Conservation (phyloP, 2,113 vertebrate genomes). For the Hystrix brachyura region DNA sequence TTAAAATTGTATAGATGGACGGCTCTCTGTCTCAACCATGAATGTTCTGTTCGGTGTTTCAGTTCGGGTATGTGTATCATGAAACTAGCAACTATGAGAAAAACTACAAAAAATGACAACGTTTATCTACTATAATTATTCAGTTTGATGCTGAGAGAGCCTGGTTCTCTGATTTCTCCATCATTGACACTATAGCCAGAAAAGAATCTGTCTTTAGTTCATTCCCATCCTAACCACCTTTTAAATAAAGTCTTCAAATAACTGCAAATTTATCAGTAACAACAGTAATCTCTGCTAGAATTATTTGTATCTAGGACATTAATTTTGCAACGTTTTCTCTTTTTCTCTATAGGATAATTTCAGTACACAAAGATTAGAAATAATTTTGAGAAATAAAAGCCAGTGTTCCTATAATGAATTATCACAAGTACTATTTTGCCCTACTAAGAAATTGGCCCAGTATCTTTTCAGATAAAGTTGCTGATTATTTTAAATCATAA, state of each 20-base stretch:
- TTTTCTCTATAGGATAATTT: not conserved
- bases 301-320: not conserved
- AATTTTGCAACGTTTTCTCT: not conserved
- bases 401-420: not conserved
- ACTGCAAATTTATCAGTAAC: not conserved
- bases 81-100: not conserved
- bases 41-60: not conserved
- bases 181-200: not conserved
- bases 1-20: not conserved
- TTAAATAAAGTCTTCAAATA: not conserved
- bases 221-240: not conserved
- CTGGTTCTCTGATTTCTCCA: not conserved
- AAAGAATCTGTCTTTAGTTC: not conserved
- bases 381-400: slow-evolving; percentile 11
- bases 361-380: not conserved
- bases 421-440: not conserved
- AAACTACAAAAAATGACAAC: not conserved
- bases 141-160: not conserved
- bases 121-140: not conserved
- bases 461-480: not conserved
- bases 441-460: not conserved
- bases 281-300: not conserved
- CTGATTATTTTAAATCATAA: not conserved
- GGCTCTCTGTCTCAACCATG: not conserved
- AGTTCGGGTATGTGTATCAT: too few relatives aligned